Evolutionary conservation across 2,888 invertebrate genomes (phyloP).

Genomic region (Cantharis nigra): DNA sequence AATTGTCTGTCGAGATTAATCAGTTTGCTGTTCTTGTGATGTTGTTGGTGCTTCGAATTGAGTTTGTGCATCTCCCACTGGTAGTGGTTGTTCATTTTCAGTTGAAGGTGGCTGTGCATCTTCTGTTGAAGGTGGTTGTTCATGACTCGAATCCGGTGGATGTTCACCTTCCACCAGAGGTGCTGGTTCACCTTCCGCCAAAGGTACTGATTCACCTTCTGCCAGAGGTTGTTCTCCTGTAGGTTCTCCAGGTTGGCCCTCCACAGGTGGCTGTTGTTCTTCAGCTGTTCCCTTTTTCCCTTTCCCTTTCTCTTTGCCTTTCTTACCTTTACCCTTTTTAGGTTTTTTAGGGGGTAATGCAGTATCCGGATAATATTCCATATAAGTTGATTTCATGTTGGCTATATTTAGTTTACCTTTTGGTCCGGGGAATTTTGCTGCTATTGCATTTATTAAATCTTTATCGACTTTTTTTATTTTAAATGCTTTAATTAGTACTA

Average conservation of each 20-base stretch:
- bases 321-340: constrained; percentile 41
- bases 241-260: background rate
- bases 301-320: constrained; percentile 27
- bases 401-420: constrained; percentile 49
- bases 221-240: background rate
- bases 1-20: background rate
- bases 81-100: background rate
- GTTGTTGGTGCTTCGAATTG: background rate
- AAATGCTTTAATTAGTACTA: constrained; percentile 41
- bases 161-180: background rate
- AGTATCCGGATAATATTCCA: constrained; percentile 55
- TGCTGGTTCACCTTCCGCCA: background rate
- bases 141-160: background rate
- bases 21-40: background rate
- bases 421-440: constrained; percentile 49
- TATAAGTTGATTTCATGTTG: constrained; percentile 52
- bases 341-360: constrained; percentile 43
- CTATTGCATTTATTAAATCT: constrained; percentile 47
- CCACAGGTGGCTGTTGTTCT: background rate
- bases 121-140: background rate
- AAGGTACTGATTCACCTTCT: background rate
- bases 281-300: background rate
- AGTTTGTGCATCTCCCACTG: background rate
- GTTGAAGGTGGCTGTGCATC: background rate
- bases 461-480: constrained; percentile 51